Evolutionary conservation across 2,888 invertebrate genomes (phyloP), one percentile per base, ranked within the genome.

Genomic region (Melinopterus prodromus): DNA sequence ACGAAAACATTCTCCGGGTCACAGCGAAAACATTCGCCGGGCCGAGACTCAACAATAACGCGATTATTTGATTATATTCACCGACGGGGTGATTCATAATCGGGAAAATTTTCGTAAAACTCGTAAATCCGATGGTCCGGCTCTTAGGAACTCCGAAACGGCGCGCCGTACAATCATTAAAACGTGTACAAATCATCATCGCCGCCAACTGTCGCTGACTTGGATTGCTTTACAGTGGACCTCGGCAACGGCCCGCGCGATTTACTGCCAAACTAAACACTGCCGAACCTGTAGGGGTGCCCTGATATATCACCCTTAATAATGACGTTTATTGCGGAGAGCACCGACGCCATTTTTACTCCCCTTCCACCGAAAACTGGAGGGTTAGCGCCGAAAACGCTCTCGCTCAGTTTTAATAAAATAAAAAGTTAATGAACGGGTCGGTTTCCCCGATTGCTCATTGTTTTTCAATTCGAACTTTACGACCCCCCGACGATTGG

Each of bases 191-290:
- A 88, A 88, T 88, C 87, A 88, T 86, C 85, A 87, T 87, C 85
- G 86, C 85, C 85, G 84, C 87, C 88, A 88, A 88, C 87, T 88
- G 88, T 83, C 84, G 86, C 86, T 87, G 88, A 88, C 88, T 88
- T 85, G 86, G 87, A 88, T 87, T 87, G 87, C 87, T 85, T 86
- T 86, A 86, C 86, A 85, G 88, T 88, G 87, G 86, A 88, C 87
- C 87, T 84, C 76, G 38, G 69, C 36, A 53, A 26, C 26, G 26
- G 26, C 26, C 26, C 26, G 77, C 81, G 82, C 85, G 84, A 87
- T 88, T 87, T 87, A 87, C 86, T 86, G 85, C 83, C 83, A 84
- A 86, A 86, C 86, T 86, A 87, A 87, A 87, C 87, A 87, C 86
- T 86, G 85, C 85, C 84, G 83, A 84, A 74, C 85, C 35, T 71